A percentile compares a stretch with the other conserved stretches of the same genome.
Evolutionary conservation across 2,113 vertebrate species (phyloP).

Genomic region (Furnarius figulus): DNA sequence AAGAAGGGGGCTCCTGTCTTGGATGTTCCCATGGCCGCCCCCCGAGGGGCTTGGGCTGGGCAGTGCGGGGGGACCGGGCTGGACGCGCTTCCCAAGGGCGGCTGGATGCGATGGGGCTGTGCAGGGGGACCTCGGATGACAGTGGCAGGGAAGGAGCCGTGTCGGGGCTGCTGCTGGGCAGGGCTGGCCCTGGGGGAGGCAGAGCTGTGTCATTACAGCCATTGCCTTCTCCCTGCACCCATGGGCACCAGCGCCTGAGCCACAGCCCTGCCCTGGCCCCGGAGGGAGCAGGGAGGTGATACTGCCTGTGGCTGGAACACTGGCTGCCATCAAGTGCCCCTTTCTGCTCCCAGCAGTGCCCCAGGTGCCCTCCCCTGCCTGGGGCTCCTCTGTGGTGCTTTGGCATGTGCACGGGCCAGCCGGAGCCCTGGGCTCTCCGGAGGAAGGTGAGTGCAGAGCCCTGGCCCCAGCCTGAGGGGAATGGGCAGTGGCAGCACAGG

Average conservation of each 20-base stretch:
- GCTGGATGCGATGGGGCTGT: neutral
- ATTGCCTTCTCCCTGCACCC: neutral
- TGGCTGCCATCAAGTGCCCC: neutral
- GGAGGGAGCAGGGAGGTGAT: neutral
- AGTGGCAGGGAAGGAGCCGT: accelerated
- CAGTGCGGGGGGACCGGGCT: neutral
- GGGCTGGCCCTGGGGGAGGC: neutral
- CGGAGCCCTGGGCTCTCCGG: neutral
- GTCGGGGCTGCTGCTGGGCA: neutral
- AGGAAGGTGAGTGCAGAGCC: neutral
- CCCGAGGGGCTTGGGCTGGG: neutral
- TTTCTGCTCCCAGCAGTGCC: neutral
- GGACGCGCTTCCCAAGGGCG: accelerated
- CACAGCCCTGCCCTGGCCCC: neutral
- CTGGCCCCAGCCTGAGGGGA: neutral
- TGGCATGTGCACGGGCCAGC: neutral
- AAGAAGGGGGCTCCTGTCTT: neutral
- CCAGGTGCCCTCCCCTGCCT: neutral
- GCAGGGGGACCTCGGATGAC: accelerated
- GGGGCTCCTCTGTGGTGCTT: neutral
- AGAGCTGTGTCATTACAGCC: neutral
- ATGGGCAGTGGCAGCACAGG: neutral
- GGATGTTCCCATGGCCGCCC: neutral
- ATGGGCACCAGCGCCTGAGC: neutral
- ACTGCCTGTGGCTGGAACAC: neutral